Evolutionary conservation across 2,797 vertebrate genomes (phyloP), one percentile per base, ranked within the genome.

Genomic region (Heterohyrax brucei): DNA sequence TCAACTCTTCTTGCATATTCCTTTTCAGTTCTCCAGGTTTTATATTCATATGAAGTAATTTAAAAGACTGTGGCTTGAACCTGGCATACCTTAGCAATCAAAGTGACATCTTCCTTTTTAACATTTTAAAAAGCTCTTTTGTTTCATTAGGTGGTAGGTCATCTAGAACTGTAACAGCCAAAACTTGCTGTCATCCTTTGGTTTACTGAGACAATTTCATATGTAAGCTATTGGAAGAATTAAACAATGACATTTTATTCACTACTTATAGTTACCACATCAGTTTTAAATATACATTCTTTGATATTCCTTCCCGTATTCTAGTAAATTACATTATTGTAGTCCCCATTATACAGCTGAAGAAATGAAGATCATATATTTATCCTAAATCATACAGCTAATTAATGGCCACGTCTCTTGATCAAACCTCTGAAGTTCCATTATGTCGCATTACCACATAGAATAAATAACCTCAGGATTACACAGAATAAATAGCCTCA

Each of bases 381-480:
- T 87, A 92, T 87, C 81, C 30, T 62, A 83, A 94, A 79, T 91
- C 59, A 86, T 76, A 85, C 7, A 91, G 53, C 48, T 95, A 91
- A 79, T 95, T 91, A 78, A 91, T 26, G 73, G 18, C 75, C 48
- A 75, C 53, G 8, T 78, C 53, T 95, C 93, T 95, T 68, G 30
- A 19, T 84, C 61, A 78, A 8, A 6, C 33, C 64, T 91, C 77
- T 89, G 50, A 93, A 84, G 76, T 96, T 96, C 92, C 78, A 68
- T 78, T 89, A 68, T 91, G 14, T 90, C n/a, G 73, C 61, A 66
- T 0, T 76, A 85, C 72, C 85, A 96, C 24, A 73, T 22, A 96
- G 72, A 96, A 80, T 46, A 96, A 93, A 97, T 93, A 89, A 82
- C 64, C 56, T 50, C 5, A 18, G 61, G 87, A 94, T 96, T 89